Conservation (phyloP, 2,113 vertebrate genomes). For the Thamnophis sirtalis region DNA sequence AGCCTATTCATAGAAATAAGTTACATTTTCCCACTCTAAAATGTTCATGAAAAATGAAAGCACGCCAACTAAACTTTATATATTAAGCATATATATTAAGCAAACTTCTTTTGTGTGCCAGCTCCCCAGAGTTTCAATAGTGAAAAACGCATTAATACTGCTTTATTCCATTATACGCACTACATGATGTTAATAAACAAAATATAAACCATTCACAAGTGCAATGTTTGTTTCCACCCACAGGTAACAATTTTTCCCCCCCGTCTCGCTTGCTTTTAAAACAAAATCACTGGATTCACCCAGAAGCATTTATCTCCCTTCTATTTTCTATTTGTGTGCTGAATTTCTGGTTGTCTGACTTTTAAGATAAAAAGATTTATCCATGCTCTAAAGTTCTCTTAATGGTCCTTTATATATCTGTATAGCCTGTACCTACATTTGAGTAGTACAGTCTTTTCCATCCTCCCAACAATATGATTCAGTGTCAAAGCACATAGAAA, state of each 20-base stretch:
- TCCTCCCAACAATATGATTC: slow-evolving; percentile 24
- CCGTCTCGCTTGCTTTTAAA: neutral
- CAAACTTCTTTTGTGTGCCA: neutral
- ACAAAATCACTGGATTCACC: neutral
- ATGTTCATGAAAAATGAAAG: neutral
- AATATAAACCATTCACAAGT: neutral
- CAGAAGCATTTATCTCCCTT: neutral
- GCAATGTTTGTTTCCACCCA: neutral
- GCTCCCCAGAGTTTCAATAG: neutral
- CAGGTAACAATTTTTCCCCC: neutral
- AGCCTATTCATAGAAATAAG: neutral
- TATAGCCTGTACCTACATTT: slow-evolving; percentile 16
- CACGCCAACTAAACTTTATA: neutral
- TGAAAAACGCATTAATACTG: neutral
- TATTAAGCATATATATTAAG: neutral
- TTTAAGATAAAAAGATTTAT: slow-evolving; percentile 12
- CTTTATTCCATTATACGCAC: neutral
- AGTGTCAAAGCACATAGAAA: neutral
- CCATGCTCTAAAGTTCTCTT: slow-evolving; percentile 7
- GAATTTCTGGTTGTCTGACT: neutral
- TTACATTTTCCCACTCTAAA: neutral
- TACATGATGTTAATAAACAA: neutral
- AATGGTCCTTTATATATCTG: slow-evolving; percentile 25
- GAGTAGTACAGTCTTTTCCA: slow-evolving; percentile 18
- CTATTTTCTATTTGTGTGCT: neutral